Evolutionary conservation across 2,797 vertebrate species (phyloP).

Genomic region (Propithecus perrieri): DNA sequence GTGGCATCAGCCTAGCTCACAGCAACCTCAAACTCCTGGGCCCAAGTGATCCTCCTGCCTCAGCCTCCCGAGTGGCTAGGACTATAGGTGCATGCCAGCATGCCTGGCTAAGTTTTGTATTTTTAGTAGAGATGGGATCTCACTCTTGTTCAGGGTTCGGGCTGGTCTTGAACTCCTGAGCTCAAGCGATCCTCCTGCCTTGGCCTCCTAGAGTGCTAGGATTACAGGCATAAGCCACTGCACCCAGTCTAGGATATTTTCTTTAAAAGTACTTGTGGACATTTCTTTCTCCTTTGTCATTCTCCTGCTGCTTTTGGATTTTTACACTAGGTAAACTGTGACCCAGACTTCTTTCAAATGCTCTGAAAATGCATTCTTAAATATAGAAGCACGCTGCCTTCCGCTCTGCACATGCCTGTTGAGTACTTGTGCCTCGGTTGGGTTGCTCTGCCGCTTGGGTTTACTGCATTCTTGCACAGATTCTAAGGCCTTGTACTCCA

Average conservation of each 20-base stretch:
- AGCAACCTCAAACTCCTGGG: no score
- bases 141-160: no score
- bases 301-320: neutral
- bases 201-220: no score
- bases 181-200: no score
- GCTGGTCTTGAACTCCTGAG: no score
- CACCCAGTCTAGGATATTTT: neutral
- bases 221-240: no score
- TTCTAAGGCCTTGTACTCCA: neutral
- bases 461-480: neutral
- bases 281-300: neutral
- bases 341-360: neutral
- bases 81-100: no score
- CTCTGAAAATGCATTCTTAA: slow-evolving; percentile 4
- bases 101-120: no score
- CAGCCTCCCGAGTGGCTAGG: no score
- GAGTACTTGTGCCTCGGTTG: neutral
- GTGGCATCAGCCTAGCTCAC: no score
- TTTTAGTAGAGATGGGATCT: no score
- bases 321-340: neutral
- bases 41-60: no score
- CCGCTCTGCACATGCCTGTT: rapidly evolving
- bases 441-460: neutral
- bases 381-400: neutral
- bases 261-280: neutral